Conservation (phyloP, 2,888 invertebrate species). For the Cerceris ruficornis region DNA sequence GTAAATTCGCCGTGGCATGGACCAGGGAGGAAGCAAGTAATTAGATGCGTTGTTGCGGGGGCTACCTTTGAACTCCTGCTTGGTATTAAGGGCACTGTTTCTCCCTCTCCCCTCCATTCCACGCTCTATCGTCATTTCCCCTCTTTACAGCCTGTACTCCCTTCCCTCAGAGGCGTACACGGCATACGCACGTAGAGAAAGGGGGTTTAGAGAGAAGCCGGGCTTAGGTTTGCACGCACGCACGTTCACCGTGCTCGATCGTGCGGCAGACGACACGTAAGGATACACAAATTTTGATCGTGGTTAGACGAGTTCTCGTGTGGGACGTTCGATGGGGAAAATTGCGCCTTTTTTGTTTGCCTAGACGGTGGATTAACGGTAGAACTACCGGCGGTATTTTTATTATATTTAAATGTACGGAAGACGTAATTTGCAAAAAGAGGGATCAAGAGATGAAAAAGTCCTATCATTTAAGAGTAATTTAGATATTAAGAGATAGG, state of each 20-base stretch:
- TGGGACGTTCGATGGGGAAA: background rate
- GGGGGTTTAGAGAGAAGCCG: constrained; percentile 1
- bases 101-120: constrained; percentile 33
- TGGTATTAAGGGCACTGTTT: constrained; percentile 72
- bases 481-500: too few species aligned
- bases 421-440: too few species aligned
- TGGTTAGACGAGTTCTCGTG: background rate
- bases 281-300: constrained; percentile 58
- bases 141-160: constrained; percentile 37
- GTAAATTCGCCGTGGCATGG: constrained; percentile 75
- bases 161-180: constrained; percentile 43
- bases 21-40: constrained; percentile 77
- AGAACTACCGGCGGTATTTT: too few species aligned
- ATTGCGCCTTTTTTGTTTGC: background rate
- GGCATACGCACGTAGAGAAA: constrained; percentile 40
- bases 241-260: constrained; percentile 53
- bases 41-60: constrained; percentile 79
- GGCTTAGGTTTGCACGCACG: constrained; percentile 18
- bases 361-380: too few species aligned
- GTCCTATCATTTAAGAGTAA: too few species aligned
- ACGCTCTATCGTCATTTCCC: constrained; percentile 16
- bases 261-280: constrained; percentile 52
- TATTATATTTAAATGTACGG: too few species aligned
- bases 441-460: too few species aligned
- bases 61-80: constrained; percentile 77